phyloP scores from a whole-genome alignment of 2,113 vertebrate species.

The Phalacrocorax pelagicus region DNA sequence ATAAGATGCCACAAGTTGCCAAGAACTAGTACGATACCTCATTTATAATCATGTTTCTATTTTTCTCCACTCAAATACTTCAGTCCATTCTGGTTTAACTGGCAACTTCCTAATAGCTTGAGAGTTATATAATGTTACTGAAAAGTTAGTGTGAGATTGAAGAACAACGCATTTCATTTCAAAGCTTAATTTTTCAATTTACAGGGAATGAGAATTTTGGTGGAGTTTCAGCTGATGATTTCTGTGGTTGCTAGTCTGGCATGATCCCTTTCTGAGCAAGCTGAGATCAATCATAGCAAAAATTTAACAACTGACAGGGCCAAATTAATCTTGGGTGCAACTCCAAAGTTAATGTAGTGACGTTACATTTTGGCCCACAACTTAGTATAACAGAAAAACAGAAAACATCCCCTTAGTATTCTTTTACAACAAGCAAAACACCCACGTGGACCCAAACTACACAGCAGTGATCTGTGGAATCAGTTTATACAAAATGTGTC shows the following conservation, averaged over 20 bases:
- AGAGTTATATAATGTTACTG: neutral
- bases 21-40: neutral
- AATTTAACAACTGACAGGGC: conserved; percentile 29
- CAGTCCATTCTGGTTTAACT: neutral
- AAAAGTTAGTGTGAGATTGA: conserved; percentile 29
- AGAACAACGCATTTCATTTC: conserved; percentile 46
- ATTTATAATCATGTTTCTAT: neutral
- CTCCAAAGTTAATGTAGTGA: conserved; percentile 12
- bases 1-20: neutral
- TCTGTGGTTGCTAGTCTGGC: conserved; percentile 42
- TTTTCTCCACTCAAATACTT: neutral
- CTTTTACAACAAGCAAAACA: conserved; percentile 8
- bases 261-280: conserved; percentile 1
- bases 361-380: neutral
- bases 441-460: neutral
- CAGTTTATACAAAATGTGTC: neutral
- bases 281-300: conserved; percentile 36
- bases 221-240: conserved; percentile 36
- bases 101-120: neutral
- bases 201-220: conserved; percentile 9
- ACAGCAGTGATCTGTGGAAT: neutral
- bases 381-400: neutral
- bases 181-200: conserved; percentile 54
- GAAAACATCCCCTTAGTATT: neutral
- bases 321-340: conserved; percentile 30